Conservation (phyloP, 2,888 invertebrate genomes). For the Aphrophora alni region DNA sequence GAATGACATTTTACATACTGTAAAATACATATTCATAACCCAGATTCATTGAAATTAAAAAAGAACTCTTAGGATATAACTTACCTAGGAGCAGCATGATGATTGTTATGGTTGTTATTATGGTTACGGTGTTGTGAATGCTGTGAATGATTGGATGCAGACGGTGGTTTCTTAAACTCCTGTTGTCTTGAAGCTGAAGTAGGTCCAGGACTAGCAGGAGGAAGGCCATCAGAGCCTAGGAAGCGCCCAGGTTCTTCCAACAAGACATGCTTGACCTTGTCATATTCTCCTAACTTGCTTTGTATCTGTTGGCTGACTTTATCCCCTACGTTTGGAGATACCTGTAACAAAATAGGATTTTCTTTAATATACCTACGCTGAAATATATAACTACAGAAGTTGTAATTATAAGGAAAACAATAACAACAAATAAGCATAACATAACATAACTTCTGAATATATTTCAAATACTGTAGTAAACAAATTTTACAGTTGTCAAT, state of each 20-base stretch:
- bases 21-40: no score
- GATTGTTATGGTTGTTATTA: neutral
- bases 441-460: no score
- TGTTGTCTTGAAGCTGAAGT: conserved; percentile 54
- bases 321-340: conserved; percentile 66
- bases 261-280: conserved; percentile 67
- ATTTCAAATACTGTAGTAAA: no score
- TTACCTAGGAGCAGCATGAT: neutral
- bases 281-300: conserved; percentile 73
- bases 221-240: conserved; percentile 70
- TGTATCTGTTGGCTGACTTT: conserved; percentile 74
- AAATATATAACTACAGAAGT: no score
- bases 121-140: conserved; percentile 22
- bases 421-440: no score
- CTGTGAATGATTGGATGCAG: conserved; percentile 56
- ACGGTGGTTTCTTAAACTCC: conserved; percentile 68
- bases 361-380: no score
- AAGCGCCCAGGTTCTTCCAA: conserved; percentile 55
- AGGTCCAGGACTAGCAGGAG: conserved; percentile 65
- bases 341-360: conserved; percentile 60
- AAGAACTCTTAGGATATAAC: no score
- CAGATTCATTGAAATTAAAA: no score
- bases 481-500: no score
- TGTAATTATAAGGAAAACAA: no score
- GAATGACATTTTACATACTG: no score